These are phyloP conservation scores for Myopa testacea DNA, from an alignment of 2,888 invertebrate species.

Conservation along the genomic window DNA sequence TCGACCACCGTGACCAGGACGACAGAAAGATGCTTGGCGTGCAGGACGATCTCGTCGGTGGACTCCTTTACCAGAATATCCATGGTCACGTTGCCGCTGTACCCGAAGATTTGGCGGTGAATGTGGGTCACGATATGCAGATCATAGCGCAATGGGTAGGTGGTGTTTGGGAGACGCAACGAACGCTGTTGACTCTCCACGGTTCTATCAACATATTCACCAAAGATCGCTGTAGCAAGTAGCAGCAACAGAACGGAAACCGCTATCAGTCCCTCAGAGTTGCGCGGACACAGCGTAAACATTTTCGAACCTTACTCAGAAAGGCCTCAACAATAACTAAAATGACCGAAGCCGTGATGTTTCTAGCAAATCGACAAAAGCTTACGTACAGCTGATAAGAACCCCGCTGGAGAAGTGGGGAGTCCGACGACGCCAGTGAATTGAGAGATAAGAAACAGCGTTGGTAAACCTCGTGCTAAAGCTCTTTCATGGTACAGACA, in stretches of 20 bases:
- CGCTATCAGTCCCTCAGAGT: neutral
- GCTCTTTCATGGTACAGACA: too few species aligned
- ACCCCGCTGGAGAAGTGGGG: neutral
- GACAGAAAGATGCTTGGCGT: conserved; percentile 58
- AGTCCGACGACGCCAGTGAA: neutral
- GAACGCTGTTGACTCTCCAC: conserved; percentile 45
- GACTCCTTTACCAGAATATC: conserved; percentile 56
- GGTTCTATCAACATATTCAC: neutral
- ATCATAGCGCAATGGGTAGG: conserved; percentile 72
- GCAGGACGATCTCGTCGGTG: conserved; percentile 63
- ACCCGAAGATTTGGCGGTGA: conserved; percentile 55
- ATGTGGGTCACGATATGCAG: conserved; percentile 59
- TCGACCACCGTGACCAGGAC: conserved; percentile 55
- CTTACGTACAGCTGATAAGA: conserved; percentile 14
- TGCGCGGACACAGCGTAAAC: neutral
- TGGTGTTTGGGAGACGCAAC: conserved; percentile 71
- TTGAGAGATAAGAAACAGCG: neutral
- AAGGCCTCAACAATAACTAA: conserved; percentile 54
- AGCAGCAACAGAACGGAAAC: neutral
- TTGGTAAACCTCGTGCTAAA: too few species aligned
- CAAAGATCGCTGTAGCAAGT: neutral
- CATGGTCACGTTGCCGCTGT: conserved; percentile 62
- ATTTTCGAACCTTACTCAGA: conserved; percentile 48
- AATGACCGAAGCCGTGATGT: neutral
- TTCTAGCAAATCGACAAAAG: neutral